Evolutionary conservation across 2,797 vertebrate genomes (phyloP).

Genomic region (Lacerta agilis): DNA sequence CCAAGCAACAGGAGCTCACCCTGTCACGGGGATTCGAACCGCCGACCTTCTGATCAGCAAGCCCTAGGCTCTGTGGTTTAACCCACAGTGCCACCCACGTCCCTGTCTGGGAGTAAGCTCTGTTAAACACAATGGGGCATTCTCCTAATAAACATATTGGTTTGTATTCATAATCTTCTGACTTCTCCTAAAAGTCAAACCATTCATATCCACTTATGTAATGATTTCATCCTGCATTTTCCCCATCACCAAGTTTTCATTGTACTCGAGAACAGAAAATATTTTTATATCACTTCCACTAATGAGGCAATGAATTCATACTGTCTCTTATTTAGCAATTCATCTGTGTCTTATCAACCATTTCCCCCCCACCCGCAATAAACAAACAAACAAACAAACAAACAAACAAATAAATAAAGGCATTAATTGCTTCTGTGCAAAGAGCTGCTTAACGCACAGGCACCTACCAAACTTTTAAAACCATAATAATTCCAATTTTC

Average conservation of each 20-base stretch:
- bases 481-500: constrained; percentile 56
- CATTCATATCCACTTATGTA: not conserved
- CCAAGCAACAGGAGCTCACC: too few species aligned
- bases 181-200: not conserved
- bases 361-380: constrained; percentile 30
- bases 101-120: not conserved
- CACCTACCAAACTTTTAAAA: not conserved
- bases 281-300: constrained; percentile 40
- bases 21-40: too few species aligned
- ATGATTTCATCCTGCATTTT: not conserved
- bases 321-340: constrained; percentile 50
- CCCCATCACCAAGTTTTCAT: not conserved
- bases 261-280: rapidly evolving
- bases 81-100: too few species aligned
- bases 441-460: not conserved
- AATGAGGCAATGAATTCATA: constrained; percentile 29
- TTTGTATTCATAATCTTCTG: not conserved
- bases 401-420: not conserved
- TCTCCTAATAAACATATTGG: not conserved
- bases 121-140: not conserved
- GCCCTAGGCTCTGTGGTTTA: too few species aligned
- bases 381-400: too few species aligned
- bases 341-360: constrained; percentile 52
- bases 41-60: too few species aligned
- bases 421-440: constrained; percentile 51